Evolutionary conservation across 2,113 vertebrate genomes (phyloP), one percentile per base, ranked within the genome.

Genomic region (Saimiri boliviensis): DNA sequence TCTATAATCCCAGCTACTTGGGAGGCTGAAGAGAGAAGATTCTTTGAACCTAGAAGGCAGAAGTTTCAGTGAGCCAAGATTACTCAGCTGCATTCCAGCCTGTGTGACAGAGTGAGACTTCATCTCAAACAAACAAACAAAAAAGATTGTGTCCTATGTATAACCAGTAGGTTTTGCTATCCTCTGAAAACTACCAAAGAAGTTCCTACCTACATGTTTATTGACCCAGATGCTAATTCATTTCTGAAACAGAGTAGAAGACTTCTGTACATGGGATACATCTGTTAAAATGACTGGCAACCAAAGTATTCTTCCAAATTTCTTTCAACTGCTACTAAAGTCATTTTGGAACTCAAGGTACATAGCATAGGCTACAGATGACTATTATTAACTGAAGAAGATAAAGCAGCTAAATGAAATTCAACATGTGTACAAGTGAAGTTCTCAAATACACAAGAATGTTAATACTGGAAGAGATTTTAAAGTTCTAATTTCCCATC

Each of bases 381-480:
- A 81, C 60, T 80, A 95, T 83, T 45, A 93, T 63, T 47, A 86
- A 81, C 90, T 86, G 60, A 89, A 82, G 81, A 96, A 91, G 68
- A 93, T 60, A 92, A 93, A 94, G 52, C 25, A 85, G 82, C 83
- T 84, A 94, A 97, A 84, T 86, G 27, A 97, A 96, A 90, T 89
- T 92, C 56, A 89, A 58, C 20, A 88, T 91, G 30, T 74, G 2
- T 86, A 80, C 74, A 91, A 79, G 0, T 49, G 32, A 97, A 95
- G 68, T 83, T 32, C 30, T 94, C n/a, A 47, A 35, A 81, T 81
- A 89, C 9, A 89, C 63, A 2, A 94, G 56, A 88, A 81, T 82
- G 81, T 88, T 80, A 84, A 74, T 27, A 92, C 1, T 60, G 40
- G 56, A 68, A 77, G 60, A 89, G 68, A 87, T 6, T 6, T n/a